Evolutionary conservation across 1,140 invertebrate species (phyloP).

Genomic region (Papilio glaucus): DNA sequence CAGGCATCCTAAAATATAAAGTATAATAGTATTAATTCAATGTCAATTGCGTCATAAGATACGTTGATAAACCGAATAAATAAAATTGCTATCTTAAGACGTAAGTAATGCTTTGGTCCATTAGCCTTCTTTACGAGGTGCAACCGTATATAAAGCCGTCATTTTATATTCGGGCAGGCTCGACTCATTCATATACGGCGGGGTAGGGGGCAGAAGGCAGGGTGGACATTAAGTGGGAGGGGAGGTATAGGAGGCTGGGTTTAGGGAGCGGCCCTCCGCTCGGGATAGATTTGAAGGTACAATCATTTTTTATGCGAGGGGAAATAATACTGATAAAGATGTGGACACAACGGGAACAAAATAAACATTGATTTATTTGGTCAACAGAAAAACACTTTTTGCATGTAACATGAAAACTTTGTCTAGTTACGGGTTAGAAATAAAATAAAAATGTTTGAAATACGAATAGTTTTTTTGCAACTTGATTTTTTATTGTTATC

Average conservation of each 20-base stretch:
- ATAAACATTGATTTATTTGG: neutral
- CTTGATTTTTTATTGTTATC: too few relatives aligned
- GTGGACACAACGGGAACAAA: conserved; percentile 45
- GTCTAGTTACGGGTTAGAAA: too few relatives aligned
- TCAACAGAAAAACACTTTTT: too few relatives aligned
- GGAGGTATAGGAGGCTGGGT: conserved; percentile 47
- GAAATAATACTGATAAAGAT: conserved; percentile 61
- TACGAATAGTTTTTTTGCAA: too few relatives aligned
- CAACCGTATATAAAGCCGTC: conserved; percentile 37
- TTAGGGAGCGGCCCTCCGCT: conserved; percentile 66
- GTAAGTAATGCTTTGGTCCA: conserved; percentile 28
- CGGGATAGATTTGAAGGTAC: conserved; percentile 82
- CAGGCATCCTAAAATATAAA: too few relatives aligned
- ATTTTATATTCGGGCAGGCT: conserved; percentile 61
- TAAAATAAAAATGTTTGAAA: too few relatives aligned
- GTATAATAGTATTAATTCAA: too few relatives aligned
- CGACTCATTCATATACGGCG: conserved; percentile 67
- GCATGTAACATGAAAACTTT: too few relatives aligned
- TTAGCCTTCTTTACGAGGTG: conserved; percentile 31
- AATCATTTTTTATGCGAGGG: conserved; percentile 83
- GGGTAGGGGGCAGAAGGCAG: conserved; percentile 12
- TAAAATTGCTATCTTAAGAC: conserved; percentile 41
- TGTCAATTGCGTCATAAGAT: neutral
- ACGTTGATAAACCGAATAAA: neutral
- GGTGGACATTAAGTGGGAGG: conserved; percentile 50